Percentiles rank a stretch among this genome's conserved stretches.
Evolutionary conservation across 2,888 invertebrate species (phyloP).

Genomic region (Amiota communis): DNA sequence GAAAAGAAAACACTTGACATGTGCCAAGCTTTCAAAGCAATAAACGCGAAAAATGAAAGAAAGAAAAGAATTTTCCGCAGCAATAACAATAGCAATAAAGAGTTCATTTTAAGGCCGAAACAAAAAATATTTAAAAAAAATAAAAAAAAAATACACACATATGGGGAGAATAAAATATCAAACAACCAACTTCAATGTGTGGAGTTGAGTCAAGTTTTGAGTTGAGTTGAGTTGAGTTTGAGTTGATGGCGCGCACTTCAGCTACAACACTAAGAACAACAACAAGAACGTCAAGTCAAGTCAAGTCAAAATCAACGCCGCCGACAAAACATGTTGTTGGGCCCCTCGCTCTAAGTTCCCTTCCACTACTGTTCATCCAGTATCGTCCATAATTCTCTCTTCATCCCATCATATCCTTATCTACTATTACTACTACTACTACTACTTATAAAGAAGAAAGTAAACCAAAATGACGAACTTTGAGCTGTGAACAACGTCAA

Average conservation of each 20-base stretch:
- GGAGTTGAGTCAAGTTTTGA: slow-evolving; percentile 17
- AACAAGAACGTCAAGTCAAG: slow-evolving; percentile 48
- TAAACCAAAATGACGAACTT: slow-evolving; percentile 33
- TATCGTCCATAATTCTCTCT: too few species aligned
- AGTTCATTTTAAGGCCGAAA: slow-evolving; percentile 35
- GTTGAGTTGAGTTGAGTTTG: slow-evolving; percentile 47
- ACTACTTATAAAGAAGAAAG: too few species aligned
- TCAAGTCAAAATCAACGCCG: slow-evolving; percentile 54
- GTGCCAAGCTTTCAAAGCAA: slow-evolving; percentile 55
- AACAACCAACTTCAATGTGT: neutral
- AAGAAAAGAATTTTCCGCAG: slow-evolving; percentile 2
- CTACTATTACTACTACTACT: too few species aligned
- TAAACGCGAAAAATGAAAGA: slow-evolving; percentile 42
- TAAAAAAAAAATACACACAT: neutral
- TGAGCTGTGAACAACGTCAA: slow-evolving; percentile 43
- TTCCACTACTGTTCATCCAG: too few species aligned
- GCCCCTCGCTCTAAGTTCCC: too few species aligned
- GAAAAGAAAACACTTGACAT: too few species aligned
- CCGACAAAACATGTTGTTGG: slow-evolving; percentile 18
- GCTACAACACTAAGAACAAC: slow-evolving; percentile 41
- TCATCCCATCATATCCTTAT: neutral
- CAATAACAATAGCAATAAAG: slow-evolving; percentile 34
- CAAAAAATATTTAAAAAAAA: neutral
- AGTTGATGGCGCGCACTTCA: slow-evolving; percentile 58
- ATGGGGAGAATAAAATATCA: neutral